Evolutionary conservation across 2,113 vertebrate species (phyloP).

Genomic region (Sterna hirundo): DNA sequence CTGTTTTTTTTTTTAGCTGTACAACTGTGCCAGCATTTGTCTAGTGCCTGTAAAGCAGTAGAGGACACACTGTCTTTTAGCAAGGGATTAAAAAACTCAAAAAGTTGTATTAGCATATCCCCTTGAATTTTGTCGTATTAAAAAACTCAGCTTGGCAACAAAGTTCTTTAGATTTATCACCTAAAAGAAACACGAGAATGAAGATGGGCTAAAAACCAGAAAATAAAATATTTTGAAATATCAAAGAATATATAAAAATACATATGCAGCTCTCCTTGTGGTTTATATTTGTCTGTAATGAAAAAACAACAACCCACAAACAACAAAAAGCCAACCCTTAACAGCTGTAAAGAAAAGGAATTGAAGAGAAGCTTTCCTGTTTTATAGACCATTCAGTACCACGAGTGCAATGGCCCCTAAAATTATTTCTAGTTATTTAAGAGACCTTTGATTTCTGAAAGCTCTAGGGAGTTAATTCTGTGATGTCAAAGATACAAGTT

Average conservation of each 20-base stretch:
- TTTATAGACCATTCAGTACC: background rate
- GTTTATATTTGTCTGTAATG: background rate
- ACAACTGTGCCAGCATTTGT: background rate
- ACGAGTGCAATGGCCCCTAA: background rate
- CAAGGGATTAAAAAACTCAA: background rate
- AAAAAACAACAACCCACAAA: background rate
- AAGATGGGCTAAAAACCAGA: background rate
- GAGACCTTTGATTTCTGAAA: slow-evolving; percentile 16
- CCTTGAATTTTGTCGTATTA: background rate
- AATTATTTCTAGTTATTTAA: slow-evolving; percentile 4
- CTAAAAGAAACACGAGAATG: background rate
- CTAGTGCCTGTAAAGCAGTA: background rate
- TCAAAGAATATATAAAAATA: background rate
- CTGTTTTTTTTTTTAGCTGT: background rate
- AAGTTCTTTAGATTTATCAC: background rate
- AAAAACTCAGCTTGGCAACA: background rate
- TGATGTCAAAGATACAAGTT: background rate
- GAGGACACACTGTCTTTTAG: slow-evolving; percentile 28
- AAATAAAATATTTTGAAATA: background rate
- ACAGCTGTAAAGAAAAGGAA: background rate
- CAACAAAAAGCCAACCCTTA: background rate
- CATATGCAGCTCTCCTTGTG: background rate
- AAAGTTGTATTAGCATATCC: background rate
- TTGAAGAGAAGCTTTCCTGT: background rate
- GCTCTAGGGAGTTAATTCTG: background rate